Evolutionary conservation across 2,888 invertebrate species (phyloP), one percentile per base, ranked within the genome.

Genomic region (Cataglyphis livida): DNA sequence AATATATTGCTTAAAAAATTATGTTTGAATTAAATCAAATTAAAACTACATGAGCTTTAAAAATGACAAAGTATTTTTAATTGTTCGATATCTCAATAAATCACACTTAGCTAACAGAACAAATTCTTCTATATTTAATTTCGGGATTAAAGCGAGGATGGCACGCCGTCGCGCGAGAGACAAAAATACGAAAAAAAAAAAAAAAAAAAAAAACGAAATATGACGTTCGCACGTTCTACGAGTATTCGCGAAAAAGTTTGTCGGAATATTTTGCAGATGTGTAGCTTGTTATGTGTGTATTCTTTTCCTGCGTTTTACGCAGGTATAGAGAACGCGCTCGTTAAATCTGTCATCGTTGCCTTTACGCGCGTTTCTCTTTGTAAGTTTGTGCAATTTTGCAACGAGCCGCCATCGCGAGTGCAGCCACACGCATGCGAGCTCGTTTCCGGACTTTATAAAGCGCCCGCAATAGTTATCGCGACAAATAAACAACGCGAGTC

Each of bases 391-490:
- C 44, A 66, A 44, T 57, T 65, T 32, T 65, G 59, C 76, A 73
- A 75, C 79, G 51, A 71, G 78, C 70, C 28, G 65, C 64, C 78
- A 12, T 10, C 38, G 84, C 44, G 44, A 32, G 28, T 28, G 66
- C 70, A 75, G 82, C 75, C 83, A 84, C 81, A 85, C 78, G 83
- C 83, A 68, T 61, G 85, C 85, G 85, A 88, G 87, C 86, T 89
- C 88, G 84, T 87, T 90, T 86, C 86, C 84, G 82, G 88, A 87
- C 90, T 87, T 88, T 59, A 85, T 89, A 84, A 90, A 87, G 83
- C 84, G 76, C 65, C 64, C 79, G 68, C 81, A 54, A 85, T 70
- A 79, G 71, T 79, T 79, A 83, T 90, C 79, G 74, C 81, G 84
- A 79, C 85, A 83, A 84, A 85, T 84, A 84, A 90, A 87, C 83